These are phyloP conservation scores for Julus scanicus DNA, from an alignment of 2,888 invertebrate genomes.

Conservation along the genomic window DNA sequence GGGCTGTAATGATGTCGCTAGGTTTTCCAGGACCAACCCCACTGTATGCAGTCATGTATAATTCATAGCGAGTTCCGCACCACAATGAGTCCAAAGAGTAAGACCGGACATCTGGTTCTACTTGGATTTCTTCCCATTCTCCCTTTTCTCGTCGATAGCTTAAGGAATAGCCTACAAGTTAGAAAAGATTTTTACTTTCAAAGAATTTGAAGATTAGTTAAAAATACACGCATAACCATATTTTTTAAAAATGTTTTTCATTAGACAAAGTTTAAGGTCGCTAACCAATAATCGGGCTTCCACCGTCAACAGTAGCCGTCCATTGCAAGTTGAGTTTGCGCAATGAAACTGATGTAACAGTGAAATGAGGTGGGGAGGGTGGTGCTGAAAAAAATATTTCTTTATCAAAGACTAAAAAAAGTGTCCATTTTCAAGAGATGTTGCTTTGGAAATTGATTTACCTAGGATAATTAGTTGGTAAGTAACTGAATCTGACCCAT, in stretches of 20 bases:
- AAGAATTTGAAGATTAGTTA: no score
- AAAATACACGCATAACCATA: no score
- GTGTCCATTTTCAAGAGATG: no score
- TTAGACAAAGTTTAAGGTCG: no score
- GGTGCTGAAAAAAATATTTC: background rate
- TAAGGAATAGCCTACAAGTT: constrained; percentile 83
- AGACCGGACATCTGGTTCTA: constrained; percentile 63
- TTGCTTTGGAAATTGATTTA: no score
- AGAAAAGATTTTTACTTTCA: no score
- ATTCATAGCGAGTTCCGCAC: constrained; percentile 93
- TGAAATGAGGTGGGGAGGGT: background rate
- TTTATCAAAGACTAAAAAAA: no score
- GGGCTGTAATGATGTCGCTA: constrained; percentile 55
- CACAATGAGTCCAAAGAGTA: constrained; percentile 84
- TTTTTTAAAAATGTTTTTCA: no score
- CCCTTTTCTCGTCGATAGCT: constrained; percentile 95
- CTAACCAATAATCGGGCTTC: background rate
- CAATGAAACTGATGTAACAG: background rate
- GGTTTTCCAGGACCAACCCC: constrained; percentile 58
- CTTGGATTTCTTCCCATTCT: constrained; percentile 89
- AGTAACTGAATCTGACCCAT: constrained; percentile 73
- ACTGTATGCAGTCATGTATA: constrained; percentile 92
- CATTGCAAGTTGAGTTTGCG: background rate
- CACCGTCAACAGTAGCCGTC: background rate
- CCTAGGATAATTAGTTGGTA: constrained; percentile 79